These are phyloP conservation scores for Scalopus aquaticus DNA, from an alignment of 2,113 vertebrate genomes.

Conservation along the genomic window DNA sequence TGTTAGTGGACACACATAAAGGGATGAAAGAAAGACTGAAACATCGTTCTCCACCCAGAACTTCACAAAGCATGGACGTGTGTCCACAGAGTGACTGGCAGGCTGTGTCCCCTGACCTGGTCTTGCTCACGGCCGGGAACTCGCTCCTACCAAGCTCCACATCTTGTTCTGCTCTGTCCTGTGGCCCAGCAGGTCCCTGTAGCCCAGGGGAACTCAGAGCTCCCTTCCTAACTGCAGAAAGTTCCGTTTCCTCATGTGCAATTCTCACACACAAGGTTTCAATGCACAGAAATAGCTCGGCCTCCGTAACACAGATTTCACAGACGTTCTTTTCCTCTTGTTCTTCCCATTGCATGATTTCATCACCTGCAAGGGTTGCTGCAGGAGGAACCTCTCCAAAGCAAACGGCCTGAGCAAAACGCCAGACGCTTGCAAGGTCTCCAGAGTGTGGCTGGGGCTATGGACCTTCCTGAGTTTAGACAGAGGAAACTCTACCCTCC, in stretches of 20 bases:
- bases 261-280: background rate
- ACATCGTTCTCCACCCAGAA: background rate
- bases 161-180: background rate
- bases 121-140: background rate
- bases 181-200: fast-evolving
- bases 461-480: background rate
- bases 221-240: background rate
- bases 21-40: background rate
- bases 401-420: background rate
- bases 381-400: background rate
- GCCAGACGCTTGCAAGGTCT: background rate
- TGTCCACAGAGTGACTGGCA: fast-evolving
- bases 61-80: background rate
- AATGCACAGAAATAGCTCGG: background rate
- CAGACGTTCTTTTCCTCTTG: background rate
- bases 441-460: background rate
- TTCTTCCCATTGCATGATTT: background rate
- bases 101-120: background rate
- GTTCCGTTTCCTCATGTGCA: background rate
- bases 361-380: background rate
- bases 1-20: background rate
- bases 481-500: background rate
- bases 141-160: fast-evolving
- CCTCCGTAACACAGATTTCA: background rate
- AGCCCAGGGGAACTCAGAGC: background rate